phyloP scores from a whole-genome alignment of 2,797 vertebrate genomes.

The Natrix natrix region DNA sequence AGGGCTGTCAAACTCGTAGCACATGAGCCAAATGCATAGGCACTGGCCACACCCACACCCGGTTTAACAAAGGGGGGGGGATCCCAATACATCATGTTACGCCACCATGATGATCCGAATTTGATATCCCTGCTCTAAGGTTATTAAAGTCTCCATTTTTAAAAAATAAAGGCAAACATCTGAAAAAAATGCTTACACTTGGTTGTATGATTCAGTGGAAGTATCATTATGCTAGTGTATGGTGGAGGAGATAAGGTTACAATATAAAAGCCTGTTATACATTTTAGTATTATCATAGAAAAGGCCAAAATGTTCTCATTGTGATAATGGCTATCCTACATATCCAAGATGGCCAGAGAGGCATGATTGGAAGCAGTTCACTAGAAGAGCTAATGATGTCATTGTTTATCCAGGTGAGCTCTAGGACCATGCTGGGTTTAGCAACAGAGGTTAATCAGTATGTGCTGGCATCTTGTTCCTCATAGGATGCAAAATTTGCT shows the following conservation, averaged over 20 bases:
- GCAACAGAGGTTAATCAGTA: background rate
- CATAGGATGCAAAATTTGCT: background rate
- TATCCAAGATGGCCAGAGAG: background rate
- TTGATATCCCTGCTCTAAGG: background rate
- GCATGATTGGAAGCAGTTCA: background rate
- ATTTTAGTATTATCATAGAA: background rate
- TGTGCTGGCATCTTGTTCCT: background rate
- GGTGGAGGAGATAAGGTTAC: background rate
- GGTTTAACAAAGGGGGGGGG: too few relatives aligned
- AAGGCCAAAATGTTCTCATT: background rate
- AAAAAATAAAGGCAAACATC: background rate
- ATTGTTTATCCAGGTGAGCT: background rate
- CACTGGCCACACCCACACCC: too few relatives aligned
- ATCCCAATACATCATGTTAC: too few relatives aligned
- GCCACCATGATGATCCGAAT: too few relatives aligned
- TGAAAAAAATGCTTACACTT: background rate
- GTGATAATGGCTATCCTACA: background rate
- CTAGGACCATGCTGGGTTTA: background rate
- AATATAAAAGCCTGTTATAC: background rate
- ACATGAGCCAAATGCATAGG: accelerated
- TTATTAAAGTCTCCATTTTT: background rate
- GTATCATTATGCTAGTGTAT: background rate
- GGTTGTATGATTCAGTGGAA: background rate
- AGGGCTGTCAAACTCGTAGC: too few relatives aligned
- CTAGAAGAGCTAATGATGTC: background rate